Conservation (phyloP, 2,113 vertebrate genomes). For the Ictalurus punctatus region DNA sequence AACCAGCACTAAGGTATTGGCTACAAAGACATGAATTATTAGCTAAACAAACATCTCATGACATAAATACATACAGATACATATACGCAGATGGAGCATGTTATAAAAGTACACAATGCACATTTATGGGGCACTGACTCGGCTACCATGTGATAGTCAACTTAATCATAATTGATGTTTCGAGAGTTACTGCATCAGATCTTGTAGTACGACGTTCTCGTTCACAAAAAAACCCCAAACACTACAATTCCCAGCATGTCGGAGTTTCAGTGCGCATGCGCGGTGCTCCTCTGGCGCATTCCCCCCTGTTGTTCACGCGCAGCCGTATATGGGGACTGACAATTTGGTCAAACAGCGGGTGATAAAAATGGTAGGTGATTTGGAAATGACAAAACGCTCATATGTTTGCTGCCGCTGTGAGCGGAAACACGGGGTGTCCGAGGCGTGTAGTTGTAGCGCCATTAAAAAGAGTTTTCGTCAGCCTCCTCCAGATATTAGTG, state of each 20-base stretch:
- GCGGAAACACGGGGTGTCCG: constrained; percentile 34
- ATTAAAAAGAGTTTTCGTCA: constrained; percentile 42
- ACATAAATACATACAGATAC: not conserved
- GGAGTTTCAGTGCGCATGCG: constrained; percentile 49
- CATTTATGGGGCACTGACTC: not conserved
- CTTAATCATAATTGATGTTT: not conserved
- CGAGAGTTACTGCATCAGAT: no score
- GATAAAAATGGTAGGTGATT: constrained; percentile 82
- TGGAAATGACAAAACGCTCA: constrained; percentile 67
- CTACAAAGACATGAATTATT: not conserved
- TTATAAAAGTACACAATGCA: not conserved
- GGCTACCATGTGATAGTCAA: not conserved
- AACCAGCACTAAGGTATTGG: not conserved
- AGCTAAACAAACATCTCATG: not conserved
- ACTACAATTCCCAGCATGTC: constrained; percentile 54
- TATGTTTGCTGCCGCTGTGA: constrained; percentile 43
- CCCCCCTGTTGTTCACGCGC: constrained; percentile 66
- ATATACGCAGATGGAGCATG: not conserved
- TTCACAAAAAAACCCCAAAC: not conserved
- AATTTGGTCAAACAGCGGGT: constrained; percentile 78
- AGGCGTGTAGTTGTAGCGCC: constrained; percentile 29
- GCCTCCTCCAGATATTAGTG: constrained; percentile 53
- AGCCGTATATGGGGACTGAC: constrained; percentile 71
- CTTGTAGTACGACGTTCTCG: not conserved
- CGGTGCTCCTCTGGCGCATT: constrained; percentile 58